Base-by-base conservation (phyloP, 2,797 vertebrate species). In the Lithobates pipiens region DNA sequence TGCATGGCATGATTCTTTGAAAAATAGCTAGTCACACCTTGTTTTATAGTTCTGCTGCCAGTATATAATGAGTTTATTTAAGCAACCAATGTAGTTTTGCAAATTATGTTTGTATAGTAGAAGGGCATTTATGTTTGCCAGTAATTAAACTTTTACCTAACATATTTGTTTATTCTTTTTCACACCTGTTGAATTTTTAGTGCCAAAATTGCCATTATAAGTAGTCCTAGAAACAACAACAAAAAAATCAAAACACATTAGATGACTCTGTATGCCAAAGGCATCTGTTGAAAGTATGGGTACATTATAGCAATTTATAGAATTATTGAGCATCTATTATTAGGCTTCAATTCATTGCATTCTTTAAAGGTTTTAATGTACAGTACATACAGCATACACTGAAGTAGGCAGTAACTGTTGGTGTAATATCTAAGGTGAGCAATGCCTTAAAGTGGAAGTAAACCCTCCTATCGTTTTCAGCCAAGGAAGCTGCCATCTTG, bases 11-110 rank as follows among this genome's bases (percentile, higher is more conserved):
- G 16, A 76, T 18, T 54, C 4, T 76, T 50, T 54, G 6, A 61
- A 39, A 57, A n/a, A 80, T 61, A 77, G 23, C 61, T 82, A 44
- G 46, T 72, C 15, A 50, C 65, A 82, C 80, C 76, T 78, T 77
- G 36, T 34, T 27, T 71, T 86, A 42, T 63, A 27, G 44, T 74
- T 74, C 46, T 73, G 11, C 70, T 87, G 76, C 85, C 80, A 83
- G 82, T 65, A 74, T 54, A 75, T 83, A 87, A 83, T 83, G 70
- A 36, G 54, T 75, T 83, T 78, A 68, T 68, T 72, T 73, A 73
- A 63, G 69, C 46, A 83, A 68, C 23, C 80, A 68, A n/a, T 54
- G 65, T 67, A 69, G 39, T 57, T 79, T 68, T 83, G 57, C 68
- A 83, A 83, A 79, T 87, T 68, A 79, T 46, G 73, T 15, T 32